Evolutionary conservation across 2,113 vertebrate genomes (phyloP), one percentile per base, ranked within the genome.

Genomic region (Bubo bubo): DNA sequence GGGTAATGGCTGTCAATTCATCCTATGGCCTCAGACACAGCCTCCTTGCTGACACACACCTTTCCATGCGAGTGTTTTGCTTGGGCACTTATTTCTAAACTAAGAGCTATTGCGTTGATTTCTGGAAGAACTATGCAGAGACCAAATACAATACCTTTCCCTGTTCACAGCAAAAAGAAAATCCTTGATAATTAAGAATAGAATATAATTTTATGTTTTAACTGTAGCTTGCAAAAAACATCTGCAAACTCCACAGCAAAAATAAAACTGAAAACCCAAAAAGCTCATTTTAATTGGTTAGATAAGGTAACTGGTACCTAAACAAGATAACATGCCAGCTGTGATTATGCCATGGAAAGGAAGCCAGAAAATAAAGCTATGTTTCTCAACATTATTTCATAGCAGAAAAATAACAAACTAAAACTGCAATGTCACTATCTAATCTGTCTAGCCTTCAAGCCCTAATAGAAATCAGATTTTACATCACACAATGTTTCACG

Each of bases 201-300:
- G 6, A 64, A 26, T 41, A 56, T 45, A 1, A 27, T 70, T 60
- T 68, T 32, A 60, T 55, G 8, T 50, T 84, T 85, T 49, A 63
- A n/a, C 34, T 79, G 9, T 64, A 66, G 21, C 6, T 67, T 52
- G 8, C 5, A 71, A 74, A 74, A 62, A 8, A 45, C 0, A 0
- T 1, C 13, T 0, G 2, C 7, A 55, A 32, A 2, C 10, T 18
- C 17, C 23, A 59, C 79, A 49, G 3, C 8, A 74, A 68, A 87
- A 91, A 60, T 34, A 30, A 58, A 67, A 56, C 3, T 24, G 39
- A 80, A 83, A 43, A n/a, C 28, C 4, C 8, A 24, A 71, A 84
- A 79, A 35, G 0, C 1, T 39, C 2, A 2, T 30, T 90, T 73
- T 45, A 73, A 21, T 6, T 39, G 14, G 6, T 71, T 86, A 79